These are phyloP conservation scores for Pangasius macronema DNA, from an alignment of 2,797 vertebrate species.

Conservation along the genomic window DNA sequence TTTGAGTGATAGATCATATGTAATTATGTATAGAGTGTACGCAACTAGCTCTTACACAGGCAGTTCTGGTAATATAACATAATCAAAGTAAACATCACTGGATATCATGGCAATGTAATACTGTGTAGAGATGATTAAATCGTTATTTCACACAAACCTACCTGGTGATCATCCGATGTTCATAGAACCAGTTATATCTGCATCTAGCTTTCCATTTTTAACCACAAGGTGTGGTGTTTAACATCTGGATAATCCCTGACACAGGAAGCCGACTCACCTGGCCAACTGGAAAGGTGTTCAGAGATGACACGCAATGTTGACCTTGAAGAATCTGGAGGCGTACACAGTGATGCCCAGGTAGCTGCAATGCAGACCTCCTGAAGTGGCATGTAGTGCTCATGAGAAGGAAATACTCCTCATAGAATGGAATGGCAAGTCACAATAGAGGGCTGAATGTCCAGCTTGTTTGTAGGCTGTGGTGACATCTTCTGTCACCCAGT, in stretches of 20 bases:
- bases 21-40: not conserved
- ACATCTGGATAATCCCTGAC: not conserved
- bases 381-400: not conserved
- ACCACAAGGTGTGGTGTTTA: not conserved
- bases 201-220: not conserved
- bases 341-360: not conserved
- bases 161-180: not conserved
- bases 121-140: not conserved
- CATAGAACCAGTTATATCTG: not conserved
- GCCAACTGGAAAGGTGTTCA: not conserved
- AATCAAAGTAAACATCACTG: slow-evolving; percentile 5
- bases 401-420: not conserved
- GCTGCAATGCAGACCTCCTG: not conserved
- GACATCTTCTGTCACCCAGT: not conserved
- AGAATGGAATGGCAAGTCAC: not conserved
- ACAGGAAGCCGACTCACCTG: not conserved
- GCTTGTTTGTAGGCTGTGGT: not conserved
- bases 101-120: not conserved
- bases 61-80: not conserved
- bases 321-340: not conserved
- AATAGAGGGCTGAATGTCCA: not conserved
- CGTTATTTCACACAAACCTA: not conserved
- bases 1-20: not conserved
- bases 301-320: not conserved
- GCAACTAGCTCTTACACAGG: not conserved